Evolutionary conservation across 2,888 invertebrate species (phyloP), one percentile per base, ranked within the genome.

Genomic region (Labia minor): DNA sequence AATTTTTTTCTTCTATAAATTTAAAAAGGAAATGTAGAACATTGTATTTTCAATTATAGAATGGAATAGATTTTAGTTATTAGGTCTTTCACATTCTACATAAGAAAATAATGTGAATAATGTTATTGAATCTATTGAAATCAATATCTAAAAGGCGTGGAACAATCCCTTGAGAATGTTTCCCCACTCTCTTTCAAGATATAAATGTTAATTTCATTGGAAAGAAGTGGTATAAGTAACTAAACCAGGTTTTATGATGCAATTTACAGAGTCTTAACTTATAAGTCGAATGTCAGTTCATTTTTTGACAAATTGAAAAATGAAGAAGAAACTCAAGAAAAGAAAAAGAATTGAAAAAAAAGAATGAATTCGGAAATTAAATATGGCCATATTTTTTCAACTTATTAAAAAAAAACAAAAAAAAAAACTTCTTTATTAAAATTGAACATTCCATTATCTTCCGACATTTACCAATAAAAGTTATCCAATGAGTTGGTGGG

Each of bases 121-220:
- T 49, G 49, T 49, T 4, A 49, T 49, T 49, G 49, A 49, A 49
- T 49, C 14, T 49, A 14, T 49, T 49, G 14, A 14, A 49, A 49
- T 49, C 49, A 49, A 49, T 49, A 49, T 49, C 14, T 49, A 49
- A 49, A 8, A 49, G 49, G 26, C 3, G 49, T 49, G 49, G 49
- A 49, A 49, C 14, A 49, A 49, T 49, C 49, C 49, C 49, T 49
- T 49, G 49, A 49, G 49, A 49, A 49, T 49, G 49, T 49, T 49
- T 49, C 14, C 14, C 14, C 49, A 49, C 49, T 49, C 49, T 49
- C 49, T 8, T n/a, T n/a, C 3, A 49, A 49, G 3, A 49, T 49
- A 49, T 49, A 49, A 49, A 49, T 49, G 49, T 49, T 49, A 49
- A 49, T 49, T 49, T 49, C 49, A 49, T 49, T 49, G 49, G 49